Base-by-base conservation (phyloP, 1,140 invertebrate species). In the Wiebesia pumilae region DNA sequence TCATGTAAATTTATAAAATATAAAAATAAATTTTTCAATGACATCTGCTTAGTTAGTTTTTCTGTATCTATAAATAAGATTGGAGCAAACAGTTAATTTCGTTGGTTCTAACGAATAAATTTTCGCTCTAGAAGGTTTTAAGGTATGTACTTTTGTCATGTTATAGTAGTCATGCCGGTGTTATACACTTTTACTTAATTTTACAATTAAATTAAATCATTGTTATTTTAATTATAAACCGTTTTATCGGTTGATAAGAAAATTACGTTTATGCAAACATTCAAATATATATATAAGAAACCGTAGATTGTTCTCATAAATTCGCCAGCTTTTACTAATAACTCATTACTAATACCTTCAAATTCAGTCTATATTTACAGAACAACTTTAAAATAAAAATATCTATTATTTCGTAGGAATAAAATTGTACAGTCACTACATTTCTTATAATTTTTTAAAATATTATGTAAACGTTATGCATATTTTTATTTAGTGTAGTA, bases 91-190 rank as follows among this genome's bases (percentile, higher is more conserved):
- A 67, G 79, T 84, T 84, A 79, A 43, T 47, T 71, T 35, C 1
- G 43, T 73, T 35, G 12, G 10, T 83, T 83, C n/a, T n/a, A 80
- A 40, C 62, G 62, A 71, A 69, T 85, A 85, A 79, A 78, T 65
- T 77, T 78, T 78, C 35, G 4, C 54, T 78, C 58, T 10, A 38
- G 12, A 73, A 58, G 35, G 38, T 62, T 78, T 62, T 77, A 84
- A 84, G 54, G 47, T 83, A 43, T 43, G 54, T 78, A 84, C 51
- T 78, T 77, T 65, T 78, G 71, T 84, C 19, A 47, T 54, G 58
- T 43, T 33, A 77, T 54, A 27, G 33, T n/a, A 71, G 47, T 58
- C 16, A 7, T 14, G 14, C 30, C 30, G 43, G 10, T 51, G 27
- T 78, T 78, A 51, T 78, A 47, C 30, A 78, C 77, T 54, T 78